A percentile compares a stretch with the other conserved stretches of the same genome.
phyloP scores from a whole-genome alignment of 2,888 invertebrate species.

The Oxystoma pomonae region DNA sequence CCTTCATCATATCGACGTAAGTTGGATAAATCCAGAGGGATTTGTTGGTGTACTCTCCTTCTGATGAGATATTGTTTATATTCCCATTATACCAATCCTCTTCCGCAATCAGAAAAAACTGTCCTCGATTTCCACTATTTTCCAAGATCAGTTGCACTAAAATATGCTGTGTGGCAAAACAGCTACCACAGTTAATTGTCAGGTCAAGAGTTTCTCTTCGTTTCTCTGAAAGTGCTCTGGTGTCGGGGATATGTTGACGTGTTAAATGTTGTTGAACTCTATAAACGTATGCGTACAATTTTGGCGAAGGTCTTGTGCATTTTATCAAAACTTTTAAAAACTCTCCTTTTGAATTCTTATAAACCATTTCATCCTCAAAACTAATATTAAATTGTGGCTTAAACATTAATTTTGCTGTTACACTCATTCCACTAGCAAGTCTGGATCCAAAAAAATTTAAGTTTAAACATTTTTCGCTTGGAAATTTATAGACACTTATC shows the following conservation, averaged over 20 bases:
- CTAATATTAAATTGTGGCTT: constrained; percentile 38
- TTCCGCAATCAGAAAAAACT: constrained; percentile 48
- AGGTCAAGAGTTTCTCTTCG: constrained; percentile 32
- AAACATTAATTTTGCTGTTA: constrained; percentile 40
- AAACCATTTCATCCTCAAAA: constrained; percentile 36
- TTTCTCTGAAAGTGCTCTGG: constrained; percentile 1
- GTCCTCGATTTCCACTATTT: constrained; percentile 44
- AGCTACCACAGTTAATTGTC: constrained; percentile 46
- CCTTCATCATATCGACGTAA: constrained; percentile 42
- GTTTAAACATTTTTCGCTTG: constrained; percentile 36
- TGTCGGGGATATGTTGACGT: not conserved
- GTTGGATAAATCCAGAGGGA: constrained; percentile 45
- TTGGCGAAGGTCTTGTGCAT: constrained; percentile 42
- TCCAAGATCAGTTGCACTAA: constrained; percentile 36
- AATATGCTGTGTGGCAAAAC: constrained; percentile 43
- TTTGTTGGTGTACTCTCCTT: constrained; percentile 37
- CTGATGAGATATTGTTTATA: constrained; percentile 33
- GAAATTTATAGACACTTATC: constrained; percentile 35
- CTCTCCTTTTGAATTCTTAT: constrained; percentile 37
- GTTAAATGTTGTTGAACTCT: constrained; percentile 20
- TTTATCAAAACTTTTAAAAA: constrained; percentile 34
- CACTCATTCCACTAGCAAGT: constrained; percentile 47
- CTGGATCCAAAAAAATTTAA: constrained; percentile 30
- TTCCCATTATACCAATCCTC: constrained; percentile 46
- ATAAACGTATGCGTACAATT: constrained; percentile 37